phyloP scores from a whole-genome alignment of 2,797 vertebrate species.

The Carduelis carduelis region DNA sequence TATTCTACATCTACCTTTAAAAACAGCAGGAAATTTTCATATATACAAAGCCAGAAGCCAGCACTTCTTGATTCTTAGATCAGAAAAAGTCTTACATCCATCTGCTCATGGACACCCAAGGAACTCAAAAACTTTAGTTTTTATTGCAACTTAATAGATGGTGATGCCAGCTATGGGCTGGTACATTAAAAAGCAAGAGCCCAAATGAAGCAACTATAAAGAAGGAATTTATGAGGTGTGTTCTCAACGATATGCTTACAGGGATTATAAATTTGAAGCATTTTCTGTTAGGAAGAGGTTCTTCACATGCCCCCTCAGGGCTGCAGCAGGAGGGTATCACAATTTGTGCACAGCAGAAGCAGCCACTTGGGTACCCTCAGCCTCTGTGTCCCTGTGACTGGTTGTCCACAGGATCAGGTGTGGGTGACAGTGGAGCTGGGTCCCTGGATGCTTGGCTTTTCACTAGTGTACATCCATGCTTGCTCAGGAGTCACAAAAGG shows the following conservation, averaged over 20 bases:
- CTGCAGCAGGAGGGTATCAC: not conserved
- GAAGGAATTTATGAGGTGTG: not conserved
- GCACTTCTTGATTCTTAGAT: not conserved
- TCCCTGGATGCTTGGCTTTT: not conserved
- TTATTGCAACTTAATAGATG: not conserved
- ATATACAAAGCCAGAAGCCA: not conserved
- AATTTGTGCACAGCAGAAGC: not conserved
- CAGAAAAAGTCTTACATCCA: not conserved
- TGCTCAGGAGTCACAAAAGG: fast-evolving
- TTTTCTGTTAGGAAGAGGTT: not conserved
- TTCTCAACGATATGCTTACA: not conserved
- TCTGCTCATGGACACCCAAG: not conserved
- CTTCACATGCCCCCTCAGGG: not conserved
- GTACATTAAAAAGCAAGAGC: not conserved
- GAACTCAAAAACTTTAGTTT: not conserved
- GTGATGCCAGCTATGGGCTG: not conserved
- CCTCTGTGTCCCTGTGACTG: not conserved
- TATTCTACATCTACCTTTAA: not conserved
- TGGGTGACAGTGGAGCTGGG: not conserved
- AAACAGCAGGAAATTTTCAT: not conserved
- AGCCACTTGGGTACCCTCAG: not conserved
- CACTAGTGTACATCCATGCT: fast-evolving
- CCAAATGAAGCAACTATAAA: not conserved
- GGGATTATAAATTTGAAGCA: not conserved
- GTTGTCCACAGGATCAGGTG: fast-evolving